These are phyloP conservation scores for Pan paniscus DNA, from an alignment of 2,113 vertebrate genomes.

Conservation along the genomic window DNA sequence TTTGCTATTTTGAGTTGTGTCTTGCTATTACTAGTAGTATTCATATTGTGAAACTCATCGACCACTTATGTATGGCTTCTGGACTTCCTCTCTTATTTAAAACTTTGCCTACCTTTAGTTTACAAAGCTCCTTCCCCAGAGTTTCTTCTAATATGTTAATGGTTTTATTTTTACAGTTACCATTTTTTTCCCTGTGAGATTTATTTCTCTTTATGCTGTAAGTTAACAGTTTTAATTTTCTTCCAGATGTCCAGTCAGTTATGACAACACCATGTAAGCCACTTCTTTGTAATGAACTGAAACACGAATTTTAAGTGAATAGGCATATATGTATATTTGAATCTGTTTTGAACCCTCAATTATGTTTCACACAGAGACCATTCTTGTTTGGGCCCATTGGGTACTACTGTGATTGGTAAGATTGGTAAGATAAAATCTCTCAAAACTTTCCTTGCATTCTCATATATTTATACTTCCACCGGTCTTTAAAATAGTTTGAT, in stretches of 20 bases:
- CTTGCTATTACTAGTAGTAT: not conserved
- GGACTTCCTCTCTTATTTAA: not conserved
- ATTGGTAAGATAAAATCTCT: not conserved
- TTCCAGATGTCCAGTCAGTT: not conserved
- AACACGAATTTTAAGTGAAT: not conserved
- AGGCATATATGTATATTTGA: not conserved
- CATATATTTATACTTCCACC: not conserved
- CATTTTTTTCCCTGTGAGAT: not conserved
- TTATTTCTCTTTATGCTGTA: not conserved
- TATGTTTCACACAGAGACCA: not conserved
- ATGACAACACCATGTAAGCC: not conserved
- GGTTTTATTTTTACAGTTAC: not conserved
- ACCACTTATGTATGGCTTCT: not conserved
- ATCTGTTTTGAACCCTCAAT: not conserved
- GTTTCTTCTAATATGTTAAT: not conserved
- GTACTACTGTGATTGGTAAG: not conserved
- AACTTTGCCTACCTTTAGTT: not conserved
- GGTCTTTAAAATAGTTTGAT: not conserved
- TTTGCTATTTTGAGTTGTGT: not conserved
- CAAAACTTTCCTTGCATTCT: not conserved
- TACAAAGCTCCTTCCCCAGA: not conserved
- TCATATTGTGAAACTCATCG: not conserved
- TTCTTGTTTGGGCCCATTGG: not conserved
- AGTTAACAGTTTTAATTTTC: not conserved
- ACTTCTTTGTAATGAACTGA: not conserved